These are phyloP conservation scores for Drosophila mimica DNA, from an alignment of 2,888 invertebrate species.

Conservation along the genomic window DNA sequence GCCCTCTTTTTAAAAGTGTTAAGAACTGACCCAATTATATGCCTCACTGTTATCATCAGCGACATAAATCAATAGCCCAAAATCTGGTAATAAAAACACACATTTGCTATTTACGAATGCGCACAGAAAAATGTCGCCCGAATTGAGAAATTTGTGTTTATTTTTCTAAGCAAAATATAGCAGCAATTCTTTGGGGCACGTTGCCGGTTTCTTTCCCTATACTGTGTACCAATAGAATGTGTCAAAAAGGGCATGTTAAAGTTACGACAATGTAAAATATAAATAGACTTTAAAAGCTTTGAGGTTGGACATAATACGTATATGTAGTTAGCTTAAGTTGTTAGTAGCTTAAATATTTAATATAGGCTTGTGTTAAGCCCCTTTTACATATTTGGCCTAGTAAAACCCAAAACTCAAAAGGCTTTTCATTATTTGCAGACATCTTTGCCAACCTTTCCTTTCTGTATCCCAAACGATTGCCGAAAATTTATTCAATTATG, in stretches of 20 bases:
- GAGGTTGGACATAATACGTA: background rate
- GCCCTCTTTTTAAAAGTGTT: background rate
- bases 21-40: background rate
- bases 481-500: slow-evolving; percentile 5
- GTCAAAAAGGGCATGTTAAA: background rate
- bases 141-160: slow-evolving; percentile 14
- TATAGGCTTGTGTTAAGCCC: background rate
- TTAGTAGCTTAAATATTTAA: background rate
- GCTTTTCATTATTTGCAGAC: slow-evolving; percentile 2
- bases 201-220: slow-evolving; percentile 4
- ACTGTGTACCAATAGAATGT: slow-evolving; percentile 14
- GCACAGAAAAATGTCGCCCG: slow-evolving; percentile 6
- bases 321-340: background rate
- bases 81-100: slow-evolving; percentile 10
- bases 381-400: background rate
- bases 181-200: slow-evolving; percentile 10
- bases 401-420: background rate
- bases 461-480: background rate
- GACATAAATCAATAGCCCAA: slow-evolving; percentile 1
- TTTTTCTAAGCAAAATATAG: slow-evolving; percentile 4
- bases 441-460: background rate
- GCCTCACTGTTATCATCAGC: background rate
- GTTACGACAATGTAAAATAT: background rate
- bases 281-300: background rate
- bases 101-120: slow-evolving; percentile 20